phyloP scores from a whole-genome alignment of 2,888 invertebrate genomes.

The Artemia sinica region DNA sequence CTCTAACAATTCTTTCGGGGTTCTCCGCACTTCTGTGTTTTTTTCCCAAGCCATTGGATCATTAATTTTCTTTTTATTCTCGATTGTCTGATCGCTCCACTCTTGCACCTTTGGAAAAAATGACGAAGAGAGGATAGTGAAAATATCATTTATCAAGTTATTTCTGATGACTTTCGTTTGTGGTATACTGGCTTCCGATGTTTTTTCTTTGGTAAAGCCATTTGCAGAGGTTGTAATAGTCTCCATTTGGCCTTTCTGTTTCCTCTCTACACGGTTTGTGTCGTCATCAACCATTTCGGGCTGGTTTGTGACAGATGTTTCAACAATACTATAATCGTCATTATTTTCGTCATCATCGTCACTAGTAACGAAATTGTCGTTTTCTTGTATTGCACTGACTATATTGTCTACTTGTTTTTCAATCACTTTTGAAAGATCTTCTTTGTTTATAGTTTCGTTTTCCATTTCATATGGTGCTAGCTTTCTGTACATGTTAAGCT shows the following conservation, averaged over 20 bases:
- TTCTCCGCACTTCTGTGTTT: background rate
- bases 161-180: background rate
- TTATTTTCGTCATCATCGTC: background rate
- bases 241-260: background rate
- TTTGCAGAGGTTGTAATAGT: background rate
- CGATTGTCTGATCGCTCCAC: background rate
- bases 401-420: background rate
- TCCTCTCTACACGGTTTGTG: background rate
- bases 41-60: background rate
- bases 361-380: background rate
- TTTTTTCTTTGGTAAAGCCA: background rate
- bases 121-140: background rate
- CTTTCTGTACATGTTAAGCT: constrained; percentile 4
- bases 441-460: constrained; percentile 11
- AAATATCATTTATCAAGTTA: background rate
- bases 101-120: background rate
- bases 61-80: no score
- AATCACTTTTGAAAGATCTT: background rate
- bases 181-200: background rate
- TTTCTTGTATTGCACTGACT: background rate
- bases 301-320: background rate
- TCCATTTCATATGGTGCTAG: background rate
- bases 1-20: constrained; percentile 1
- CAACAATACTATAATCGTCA: background rate
- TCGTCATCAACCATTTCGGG: background rate